Percentiles rank a stretch among this genome's conserved stretches.
phyloP scores from a whole-genome alignment of 2,113 vertebrate species.

The Macquaria australasica region DNA sequence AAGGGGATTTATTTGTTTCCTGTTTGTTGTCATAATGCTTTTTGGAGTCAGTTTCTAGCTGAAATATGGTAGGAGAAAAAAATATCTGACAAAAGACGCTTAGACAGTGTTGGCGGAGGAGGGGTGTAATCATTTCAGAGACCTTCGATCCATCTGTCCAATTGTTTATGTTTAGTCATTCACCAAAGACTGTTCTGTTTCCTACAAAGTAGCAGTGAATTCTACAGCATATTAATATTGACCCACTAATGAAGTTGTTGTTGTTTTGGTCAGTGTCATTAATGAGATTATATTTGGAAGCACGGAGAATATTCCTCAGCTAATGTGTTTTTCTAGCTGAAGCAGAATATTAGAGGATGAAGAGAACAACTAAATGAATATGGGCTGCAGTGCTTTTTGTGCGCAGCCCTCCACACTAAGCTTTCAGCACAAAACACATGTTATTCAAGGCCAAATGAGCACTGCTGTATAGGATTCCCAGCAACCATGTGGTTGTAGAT shows the following conservation, averaged over 20 bases:
- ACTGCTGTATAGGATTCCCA: slow-evolving; percentile 13
- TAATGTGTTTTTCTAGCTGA: slow-evolving; percentile 51
- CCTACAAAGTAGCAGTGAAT: slow-evolving; percentile 30
- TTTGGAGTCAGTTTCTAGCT: not conserved
- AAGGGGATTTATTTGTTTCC: slow-evolving; percentile 16
- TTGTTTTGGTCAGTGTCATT: slow-evolving; percentile 56
- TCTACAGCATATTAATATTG: slow-evolving; percentile 36
- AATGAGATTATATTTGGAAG: slow-evolving; percentile 57
- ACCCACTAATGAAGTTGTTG: slow-evolving; percentile 61
- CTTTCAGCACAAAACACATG: slow-evolving; percentile 21
- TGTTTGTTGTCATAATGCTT: slow-evolving; percentile 12
- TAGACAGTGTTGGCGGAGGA: slow-evolving; percentile 10
- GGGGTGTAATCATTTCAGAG: slow-evolving; percentile 6
- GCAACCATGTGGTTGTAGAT: not conserved
- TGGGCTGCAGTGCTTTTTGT: slow-evolving; percentile 7
- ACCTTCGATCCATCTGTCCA: slow-evolving; percentile 7
- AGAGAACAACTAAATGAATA: slow-evolving; percentile 38
- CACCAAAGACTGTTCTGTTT: slow-evolving; percentile 20
- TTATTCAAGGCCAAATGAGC: slow-evolving; percentile 20
- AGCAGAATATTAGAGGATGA: slow-evolving; percentile 37
- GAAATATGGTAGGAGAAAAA: not conserved
- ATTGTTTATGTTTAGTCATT: slow-evolving; percentile 19
- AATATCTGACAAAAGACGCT: slow-evolving; percentile 14
- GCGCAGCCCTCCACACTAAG: not conserved
- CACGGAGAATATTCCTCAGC: slow-evolving; percentile 43